Conservation (phyloP, 92 coral and sea anemone species). For the Diadumene lineata region DNA sequence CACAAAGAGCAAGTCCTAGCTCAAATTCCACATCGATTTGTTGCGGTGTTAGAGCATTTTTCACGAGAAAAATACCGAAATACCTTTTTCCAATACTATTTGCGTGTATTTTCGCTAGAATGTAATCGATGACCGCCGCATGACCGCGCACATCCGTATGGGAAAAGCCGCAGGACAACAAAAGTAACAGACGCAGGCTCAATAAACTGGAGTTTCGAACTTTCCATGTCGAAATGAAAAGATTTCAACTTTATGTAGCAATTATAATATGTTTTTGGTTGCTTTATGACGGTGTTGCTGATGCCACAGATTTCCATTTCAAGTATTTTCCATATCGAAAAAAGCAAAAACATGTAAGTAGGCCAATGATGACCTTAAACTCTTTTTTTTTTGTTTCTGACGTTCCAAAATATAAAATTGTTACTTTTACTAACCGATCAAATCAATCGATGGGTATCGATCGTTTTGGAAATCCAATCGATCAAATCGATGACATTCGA, state of each 20-base stretch:
- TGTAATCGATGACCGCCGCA: constrained; percentile 24
- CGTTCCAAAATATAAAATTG: too few species aligned
- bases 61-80: constrained; percentile 1
- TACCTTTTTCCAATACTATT: not conserved
- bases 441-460: too few species aligned
- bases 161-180: too few species aligned
- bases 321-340: constrained; percentile 51
- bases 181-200: too few species aligned
- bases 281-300: not conserved
- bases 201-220: too few species aligned
- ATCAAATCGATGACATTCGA: too few species aligned
- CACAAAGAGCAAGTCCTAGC: not conserved
- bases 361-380: not conserved
- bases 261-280: not conserved
- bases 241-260: not conserved
- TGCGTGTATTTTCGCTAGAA: not conserved
- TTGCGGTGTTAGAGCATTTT: not conserved
- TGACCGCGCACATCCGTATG: constrained; percentile 26
- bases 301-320: constrained; percentile 40
- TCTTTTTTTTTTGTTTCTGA: too few species aligned
- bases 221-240: not conserved
- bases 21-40: not conserved
- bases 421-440: not conserved
- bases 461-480: too few species aligned
- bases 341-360: constrained; percentile 56